Percentiles rank a stretch among this genome's conserved stretches.
Evolutionary conservation across 2,797 vertebrate genomes (phyloP).

Genomic region (Helarctos malayanus): DNA sequence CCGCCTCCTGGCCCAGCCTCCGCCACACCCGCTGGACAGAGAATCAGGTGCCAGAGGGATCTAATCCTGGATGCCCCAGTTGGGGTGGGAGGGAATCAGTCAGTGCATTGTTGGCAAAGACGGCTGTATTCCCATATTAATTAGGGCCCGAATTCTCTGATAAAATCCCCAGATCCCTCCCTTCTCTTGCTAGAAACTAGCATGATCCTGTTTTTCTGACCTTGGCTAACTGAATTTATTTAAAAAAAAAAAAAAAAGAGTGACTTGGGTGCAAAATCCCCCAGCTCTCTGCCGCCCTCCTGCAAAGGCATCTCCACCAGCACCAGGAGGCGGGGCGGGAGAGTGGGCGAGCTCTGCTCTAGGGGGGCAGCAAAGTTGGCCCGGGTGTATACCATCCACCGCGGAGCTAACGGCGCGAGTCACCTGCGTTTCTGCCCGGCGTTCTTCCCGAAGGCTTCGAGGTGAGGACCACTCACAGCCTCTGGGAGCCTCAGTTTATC

Average conservation of each 20-base stretch:
- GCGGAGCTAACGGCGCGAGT: neutral
- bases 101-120: neutral
- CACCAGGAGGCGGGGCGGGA: neutral
- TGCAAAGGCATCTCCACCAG: neutral
- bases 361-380: neutral
- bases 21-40: neutral
- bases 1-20: neutral
- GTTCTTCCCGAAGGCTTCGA: neutral
- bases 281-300: neutral
- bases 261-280: neutral
- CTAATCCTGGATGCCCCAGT: neutral
- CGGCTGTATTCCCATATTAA: neutral
- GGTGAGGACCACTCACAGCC: neutral
- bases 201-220: neutral
- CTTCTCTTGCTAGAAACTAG: neutral
- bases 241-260: neutral
- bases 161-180: neutral
- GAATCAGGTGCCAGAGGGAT: neutral
- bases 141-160: neutral
- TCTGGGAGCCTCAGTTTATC: neutral
- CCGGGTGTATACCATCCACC: accelerated
- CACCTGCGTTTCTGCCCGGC: neutral
- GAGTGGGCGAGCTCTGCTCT: neutral
- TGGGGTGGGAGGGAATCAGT: neutral
- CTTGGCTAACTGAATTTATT: neutral